Evolutionary conservation across 2,113 vertebrate species (phyloP).

Genomic region (Calonectris borealis): DNA sequence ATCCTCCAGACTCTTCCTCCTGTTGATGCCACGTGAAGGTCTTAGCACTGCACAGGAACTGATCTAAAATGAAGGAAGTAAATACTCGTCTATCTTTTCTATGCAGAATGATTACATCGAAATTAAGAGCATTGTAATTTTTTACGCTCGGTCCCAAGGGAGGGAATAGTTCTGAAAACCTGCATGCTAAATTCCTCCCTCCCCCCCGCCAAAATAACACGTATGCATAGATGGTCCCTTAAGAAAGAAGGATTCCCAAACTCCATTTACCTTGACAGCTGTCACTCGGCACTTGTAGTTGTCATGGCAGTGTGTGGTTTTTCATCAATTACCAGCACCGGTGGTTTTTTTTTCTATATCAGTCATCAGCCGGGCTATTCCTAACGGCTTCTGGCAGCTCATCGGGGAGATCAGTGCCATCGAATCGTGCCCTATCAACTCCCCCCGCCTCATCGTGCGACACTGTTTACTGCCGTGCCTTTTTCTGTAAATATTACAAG

Average conservation of each 20-base stretch:
- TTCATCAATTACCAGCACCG: conserved; percentile 68
- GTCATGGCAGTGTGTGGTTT: conserved; percentile 64
- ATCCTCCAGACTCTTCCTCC: rapidly evolving
- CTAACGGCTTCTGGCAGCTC: conserved; percentile 77
- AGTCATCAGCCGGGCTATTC: conserved; percentile 68
- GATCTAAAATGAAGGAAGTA: background rate
- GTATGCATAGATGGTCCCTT: background rate
- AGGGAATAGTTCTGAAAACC: background rate
- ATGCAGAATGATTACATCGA: background rate
- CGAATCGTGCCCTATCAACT: conserved; percentile 70
- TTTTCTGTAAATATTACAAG: conserved; percentile 80
- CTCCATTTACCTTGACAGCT: conserved; percentile 75
- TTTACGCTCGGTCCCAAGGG: background rate
- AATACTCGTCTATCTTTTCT: background rate
- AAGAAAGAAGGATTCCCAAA: conserved; percentile 50
- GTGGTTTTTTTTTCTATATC: conserved; percentile 64
- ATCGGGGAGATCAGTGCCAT: conserved; percentile 66
- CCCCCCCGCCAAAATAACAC: background rate
- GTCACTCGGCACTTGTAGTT: conserved; percentile 71
- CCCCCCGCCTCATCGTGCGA: conserved; percentile 72
- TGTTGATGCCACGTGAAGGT: rapidly evolving
- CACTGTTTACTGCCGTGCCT: conserved; percentile 81
- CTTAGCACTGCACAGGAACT: background rate
- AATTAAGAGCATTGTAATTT: background rate
- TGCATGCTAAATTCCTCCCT: background rate